Evolutionary conservation across 2,113 vertebrate species (phyloP).

Genomic region (Lasiurus borealis): DNA sequence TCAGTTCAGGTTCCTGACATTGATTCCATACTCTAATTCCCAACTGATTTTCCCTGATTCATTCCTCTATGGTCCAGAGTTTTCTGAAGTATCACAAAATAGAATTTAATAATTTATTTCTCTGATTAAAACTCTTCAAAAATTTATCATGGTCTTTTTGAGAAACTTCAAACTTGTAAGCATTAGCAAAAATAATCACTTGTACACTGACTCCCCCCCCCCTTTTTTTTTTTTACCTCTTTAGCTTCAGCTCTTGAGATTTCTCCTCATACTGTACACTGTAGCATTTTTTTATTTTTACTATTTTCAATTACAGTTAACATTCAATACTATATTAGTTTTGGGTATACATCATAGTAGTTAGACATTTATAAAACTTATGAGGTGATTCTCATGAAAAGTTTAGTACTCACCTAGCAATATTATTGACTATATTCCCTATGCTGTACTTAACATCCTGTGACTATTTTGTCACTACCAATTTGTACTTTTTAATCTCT

Average conservation of each 20-base stretch:
- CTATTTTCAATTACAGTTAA: background rate
- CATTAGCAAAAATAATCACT: background rate
- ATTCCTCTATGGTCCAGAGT: background rate
- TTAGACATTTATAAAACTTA: background rate
- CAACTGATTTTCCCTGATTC: background rate
- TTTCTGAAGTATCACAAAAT: background rate
- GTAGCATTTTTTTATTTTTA: background rate
- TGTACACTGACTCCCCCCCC: background rate
- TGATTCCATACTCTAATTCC: background rate
- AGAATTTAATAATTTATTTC: background rate
- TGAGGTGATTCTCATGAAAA: background rate
- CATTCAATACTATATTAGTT: background rate
- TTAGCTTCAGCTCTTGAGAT: background rate
- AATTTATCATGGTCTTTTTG: background rate
- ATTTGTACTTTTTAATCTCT: background rate
- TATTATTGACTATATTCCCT: background rate
- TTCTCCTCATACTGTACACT: background rate
- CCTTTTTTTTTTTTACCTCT: background rate
- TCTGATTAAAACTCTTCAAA: background rate
- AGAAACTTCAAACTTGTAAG: background rate
- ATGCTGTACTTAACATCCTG: background rate
- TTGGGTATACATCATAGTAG: background rate
- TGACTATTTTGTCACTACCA: background rate
- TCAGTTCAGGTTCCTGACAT: background rate
- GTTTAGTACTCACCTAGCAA: background rate